Evolutionary conservation across 2,888 invertebrate genomes (phyloP).

Genomic region (Amblyjoppa fuscipennis): DNA sequence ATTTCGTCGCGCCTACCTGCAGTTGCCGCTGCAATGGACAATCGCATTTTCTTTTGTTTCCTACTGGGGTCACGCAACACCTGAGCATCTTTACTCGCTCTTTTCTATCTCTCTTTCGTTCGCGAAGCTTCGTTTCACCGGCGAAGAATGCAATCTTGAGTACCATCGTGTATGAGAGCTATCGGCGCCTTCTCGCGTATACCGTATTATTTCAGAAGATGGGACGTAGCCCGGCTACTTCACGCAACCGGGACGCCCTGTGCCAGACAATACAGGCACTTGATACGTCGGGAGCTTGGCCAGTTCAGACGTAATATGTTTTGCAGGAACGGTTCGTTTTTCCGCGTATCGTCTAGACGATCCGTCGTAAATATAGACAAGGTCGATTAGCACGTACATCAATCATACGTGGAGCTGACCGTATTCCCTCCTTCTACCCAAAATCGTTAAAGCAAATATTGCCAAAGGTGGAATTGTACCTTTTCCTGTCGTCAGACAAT

Average conservation of each 20-base stretch:
- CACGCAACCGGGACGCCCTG: slow-evolving; percentile 28
- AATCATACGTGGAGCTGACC: neutral
- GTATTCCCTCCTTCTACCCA: neutral
- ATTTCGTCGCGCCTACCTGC: slow-evolving; percentile 2
- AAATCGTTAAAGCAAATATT: neutral
- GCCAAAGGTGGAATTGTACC: neutral
- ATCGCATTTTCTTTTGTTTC: slow-evolving; percentile 44
- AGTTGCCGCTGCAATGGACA: slow-evolving; percentile 24
- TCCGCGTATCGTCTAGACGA: neutral
- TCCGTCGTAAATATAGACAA: neutral
- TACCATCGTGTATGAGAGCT: slow-evolving; percentile 47
- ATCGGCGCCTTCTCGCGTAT: slow-evolving; percentile 42
- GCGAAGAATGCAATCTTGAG: slow-evolving; percentile 57
- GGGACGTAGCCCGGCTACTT: slow-evolving; percentile 23
- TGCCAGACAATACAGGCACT: slow-evolving; percentile 7
- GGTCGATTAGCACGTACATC: neutral
- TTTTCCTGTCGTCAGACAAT: too few species aligned
- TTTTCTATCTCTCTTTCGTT: slow-evolving; percentile 19
- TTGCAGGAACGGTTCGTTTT: neutral
- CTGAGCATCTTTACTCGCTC: slow-evolving; percentile 38
- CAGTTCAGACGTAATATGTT: slow-evolving; percentile 23
- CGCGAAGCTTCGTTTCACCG: slow-evolving; percentile 40
- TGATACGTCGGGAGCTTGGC: neutral
- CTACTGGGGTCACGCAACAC: slow-evolving; percentile 14
- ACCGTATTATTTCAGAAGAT: slow-evolving; percentile 49